Evolutionary conservation across 1,140 invertebrate species (phyloP).

Genomic region (Thrips palmi): DNA sequence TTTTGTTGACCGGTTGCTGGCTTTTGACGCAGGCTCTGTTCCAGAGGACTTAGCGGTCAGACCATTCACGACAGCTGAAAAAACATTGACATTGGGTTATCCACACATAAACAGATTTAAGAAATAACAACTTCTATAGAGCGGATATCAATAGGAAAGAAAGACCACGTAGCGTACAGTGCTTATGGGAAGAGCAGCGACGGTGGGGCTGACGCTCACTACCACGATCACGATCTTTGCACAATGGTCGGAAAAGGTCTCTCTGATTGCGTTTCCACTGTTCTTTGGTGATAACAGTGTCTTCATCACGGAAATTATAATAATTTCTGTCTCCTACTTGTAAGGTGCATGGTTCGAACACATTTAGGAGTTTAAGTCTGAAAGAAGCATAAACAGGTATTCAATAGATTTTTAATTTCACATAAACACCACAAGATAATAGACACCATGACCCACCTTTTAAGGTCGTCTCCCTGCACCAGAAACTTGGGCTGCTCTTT

Average conservation of each 20-base stretch:
- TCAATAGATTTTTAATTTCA: constrained; percentile 4
- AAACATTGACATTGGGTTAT: too few species aligned
- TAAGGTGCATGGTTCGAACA: constrained; percentile 73
- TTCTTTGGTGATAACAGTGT: constrained; percentile 32
- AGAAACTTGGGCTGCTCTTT: constrained; percentile 46
- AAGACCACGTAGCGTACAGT: too few species aligned
- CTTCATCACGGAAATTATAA: constrained; percentile 38
- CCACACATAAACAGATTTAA: too few species aligned
- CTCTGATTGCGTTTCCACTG: constrained; percentile 33
- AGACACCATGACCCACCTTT: constrained; percentile 24
- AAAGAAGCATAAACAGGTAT: constrained; percentile 14
- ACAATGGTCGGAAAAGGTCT: constrained; percentile 24
- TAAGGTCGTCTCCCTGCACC: constrained; percentile 54
- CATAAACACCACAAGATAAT: constrained; percentile 3
- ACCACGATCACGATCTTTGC: constrained; percentile 20
- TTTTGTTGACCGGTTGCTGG: too few species aligned
- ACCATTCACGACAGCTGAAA: too few species aligned
- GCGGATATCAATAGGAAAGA: too few species aligned
- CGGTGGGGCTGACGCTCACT: constrained; percentile 17
- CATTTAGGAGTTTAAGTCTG: constrained; percentile 57
- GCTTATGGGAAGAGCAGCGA: constrained; percentile 20
- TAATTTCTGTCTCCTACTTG: constrained; percentile 71
- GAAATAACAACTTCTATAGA: not conserved
- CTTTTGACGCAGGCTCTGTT: too few species aligned
- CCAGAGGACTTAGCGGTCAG: too few species aligned